A percentile compares a stretch with the other conserved stretches of the same genome.
Conservation (phyloP, 2,888 invertebrate species). For the Drosophila aldrichi region DNA sequence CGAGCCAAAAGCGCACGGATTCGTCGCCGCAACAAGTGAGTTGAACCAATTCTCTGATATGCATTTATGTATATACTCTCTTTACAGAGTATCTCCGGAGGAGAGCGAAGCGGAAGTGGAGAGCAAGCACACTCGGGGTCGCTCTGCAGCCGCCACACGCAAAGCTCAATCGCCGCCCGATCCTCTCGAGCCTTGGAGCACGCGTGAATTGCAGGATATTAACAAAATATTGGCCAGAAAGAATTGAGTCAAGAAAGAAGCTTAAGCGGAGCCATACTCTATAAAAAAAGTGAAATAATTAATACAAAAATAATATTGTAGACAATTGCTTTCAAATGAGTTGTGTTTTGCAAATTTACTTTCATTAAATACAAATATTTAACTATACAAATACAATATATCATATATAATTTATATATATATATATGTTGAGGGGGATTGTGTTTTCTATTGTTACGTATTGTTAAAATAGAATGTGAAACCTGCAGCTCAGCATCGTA, state of each 20-base stretch:
- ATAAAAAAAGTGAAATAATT: neutral
- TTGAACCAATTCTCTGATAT: neutral
- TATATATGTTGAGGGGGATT: slow-evolving; percentile 3
- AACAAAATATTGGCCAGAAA: slow-evolving; percentile 87
- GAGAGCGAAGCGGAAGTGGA: slow-evolving; percentile 71
- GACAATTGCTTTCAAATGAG: slow-evolving; percentile 14
- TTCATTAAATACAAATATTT: slow-evolving; percentile 37
- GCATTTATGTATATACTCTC: no score
- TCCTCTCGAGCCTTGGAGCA: slow-evolving; percentile 91
- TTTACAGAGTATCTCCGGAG: slow-evolving; percentile 81
- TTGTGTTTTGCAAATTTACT: slow-evolving; percentile 28
- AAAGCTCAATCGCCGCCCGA: slow-evolving; percentile 86
- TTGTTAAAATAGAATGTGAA: slow-evolving; percentile 36
- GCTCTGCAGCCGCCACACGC: slow-evolving; percentile 73
- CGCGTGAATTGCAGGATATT: slow-evolving; percentile 89
- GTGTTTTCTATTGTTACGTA: slow-evolving; percentile 16
- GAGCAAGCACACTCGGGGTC: slow-evolving; percentile 51
- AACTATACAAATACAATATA: slow-evolving; percentile 31
- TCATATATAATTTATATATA: slow-evolving; percentile 20
- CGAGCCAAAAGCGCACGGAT: slow-evolving; percentile 82
- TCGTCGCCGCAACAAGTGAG: slow-evolving; percentile 81
- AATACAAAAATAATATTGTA: neutral
- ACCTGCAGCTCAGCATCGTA: slow-evolving; percentile 22
- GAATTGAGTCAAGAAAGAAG: slow-evolving; percentile 35
- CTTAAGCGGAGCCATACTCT: neutral